Evolutionary conservation across 2,113 vertebrate genomes (phyloP).

Genomic region (Pagrus major): DNA sequence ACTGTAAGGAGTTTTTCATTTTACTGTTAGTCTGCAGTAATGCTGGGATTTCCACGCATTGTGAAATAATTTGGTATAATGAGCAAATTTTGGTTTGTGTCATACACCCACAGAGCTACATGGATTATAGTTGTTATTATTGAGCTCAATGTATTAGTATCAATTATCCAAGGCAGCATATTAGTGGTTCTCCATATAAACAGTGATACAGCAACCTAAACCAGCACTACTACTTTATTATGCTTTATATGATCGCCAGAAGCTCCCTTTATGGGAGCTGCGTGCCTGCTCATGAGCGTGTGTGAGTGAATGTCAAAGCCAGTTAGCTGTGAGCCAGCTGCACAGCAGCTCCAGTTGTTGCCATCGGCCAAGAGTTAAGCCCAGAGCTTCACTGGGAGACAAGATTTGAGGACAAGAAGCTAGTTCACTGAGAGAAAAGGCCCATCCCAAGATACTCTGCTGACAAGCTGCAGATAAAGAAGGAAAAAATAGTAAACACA

Average conservation of each 20-base stretch:
- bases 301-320: background rate
- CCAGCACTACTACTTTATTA: background rate
- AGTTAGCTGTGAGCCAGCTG: conserved; percentile 4
- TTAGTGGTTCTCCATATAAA: too few species aligned
- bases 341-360: background rate
- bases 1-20: too few species aligned
- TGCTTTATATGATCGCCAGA: conserved; percentile 2
- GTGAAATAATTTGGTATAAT: too few species aligned
- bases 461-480: conserved; percentile 58
- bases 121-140: too few species aligned
- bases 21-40: too few species aligned
- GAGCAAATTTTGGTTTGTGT: too few species aligned
- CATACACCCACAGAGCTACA: too few species aligned
- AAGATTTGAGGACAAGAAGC: conserved; percentile 7
- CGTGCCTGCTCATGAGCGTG: background rate
- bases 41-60: too few species aligned
- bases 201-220: too few species aligned
- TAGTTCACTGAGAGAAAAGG: conserved; percentile 48
- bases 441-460: conserved; percentile 47
- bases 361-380: conserved; percentile 11
- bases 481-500: background rate
- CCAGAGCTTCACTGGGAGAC: conserved; percentile 12
- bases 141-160: too few species aligned
- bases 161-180: too few species aligned
- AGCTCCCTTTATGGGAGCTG: conserved; percentile 3